Percentiles rank a stretch among this genome's conserved stretches.
Conservation (phyloP, 2,113 vertebrate genomes). For the Cyphomyrus discorhynchus region DNA sequence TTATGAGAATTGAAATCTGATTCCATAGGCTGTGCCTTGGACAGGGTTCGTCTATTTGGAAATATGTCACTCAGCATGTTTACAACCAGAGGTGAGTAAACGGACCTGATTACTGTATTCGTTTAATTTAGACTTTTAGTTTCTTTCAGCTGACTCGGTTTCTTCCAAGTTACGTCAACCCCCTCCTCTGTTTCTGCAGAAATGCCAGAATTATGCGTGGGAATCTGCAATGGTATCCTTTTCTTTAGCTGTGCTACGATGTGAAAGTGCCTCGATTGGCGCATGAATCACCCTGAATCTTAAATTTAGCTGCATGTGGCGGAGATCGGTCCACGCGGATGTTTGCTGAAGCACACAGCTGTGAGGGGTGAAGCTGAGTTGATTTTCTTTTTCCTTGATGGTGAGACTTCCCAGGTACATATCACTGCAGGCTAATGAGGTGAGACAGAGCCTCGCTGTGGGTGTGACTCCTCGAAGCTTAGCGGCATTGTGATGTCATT, state of each 20-base stretch:
- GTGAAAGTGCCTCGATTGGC: neutral
- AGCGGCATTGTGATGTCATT: neutral
- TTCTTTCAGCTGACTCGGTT: neutral
- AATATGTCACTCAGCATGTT: slow-evolving; percentile 57
- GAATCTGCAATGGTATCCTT: slow-evolving; percentile 68
- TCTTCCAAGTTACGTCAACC: neutral
- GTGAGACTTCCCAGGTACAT: slow-evolving; percentile 53
- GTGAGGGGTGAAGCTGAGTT: neutral
- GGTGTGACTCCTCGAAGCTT: neutral
- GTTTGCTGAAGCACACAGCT: neutral
- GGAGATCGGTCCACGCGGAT: neutral
- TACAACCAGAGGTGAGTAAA: slow-evolving; percentile 54
- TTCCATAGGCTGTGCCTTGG: slow-evolving; percentile 58
- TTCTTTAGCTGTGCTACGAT: neutral
- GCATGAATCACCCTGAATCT: neutral
- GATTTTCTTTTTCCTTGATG: slow-evolving; percentile 39
- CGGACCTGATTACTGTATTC: neutral
- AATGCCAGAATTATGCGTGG: slow-evolving; percentile 57
- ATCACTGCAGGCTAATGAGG: slow-evolving; percentile 60
- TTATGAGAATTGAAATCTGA: neutral
- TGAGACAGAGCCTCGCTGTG: slow-evolving; percentile 27
- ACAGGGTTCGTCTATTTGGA: slow-evolving; percentile 62
- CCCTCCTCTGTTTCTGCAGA: slow-evolving; percentile 36
- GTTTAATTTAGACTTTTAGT: neutral
- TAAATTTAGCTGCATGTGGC: neutral